Evolutionary conservation across 2,888 invertebrate genomes (phyloP), one percentile per base, ranked within the genome.

Genomic region (Aphodius sticticus): DNA sequence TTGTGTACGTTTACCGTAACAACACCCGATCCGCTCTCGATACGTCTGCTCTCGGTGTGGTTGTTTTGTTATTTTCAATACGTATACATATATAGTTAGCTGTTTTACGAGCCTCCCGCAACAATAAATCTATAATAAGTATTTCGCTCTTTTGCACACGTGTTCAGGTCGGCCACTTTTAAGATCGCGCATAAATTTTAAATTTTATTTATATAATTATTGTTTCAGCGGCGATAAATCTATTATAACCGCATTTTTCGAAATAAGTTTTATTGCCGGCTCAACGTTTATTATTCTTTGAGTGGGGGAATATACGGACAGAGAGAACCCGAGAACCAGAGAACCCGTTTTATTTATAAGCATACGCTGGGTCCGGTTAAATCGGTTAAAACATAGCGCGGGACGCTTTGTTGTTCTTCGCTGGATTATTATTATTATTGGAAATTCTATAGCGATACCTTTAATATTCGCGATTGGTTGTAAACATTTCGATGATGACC

Each of bases 101-200:
- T 79, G 80, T 81, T 85, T 85, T 85, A 85, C 82, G 84, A 84
- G 69, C 84, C 82, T 83, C 81, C 83, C 82, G 84, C 84, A 83
- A 84, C 84, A 85, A 84, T 85, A 85, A 85, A 85, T 85, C 85
- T 83, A 82, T 85, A 84, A 85, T 84, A 85, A 84, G 84, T 84
- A 84, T 85, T 84, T 82, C 82, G 83, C 82, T 79, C 83, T 82
- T 84, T 84, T 53, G 83, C 84, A 84, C 85, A 85, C 85, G 84
- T 84, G 85, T 84, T 84, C 81, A 80, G 76, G 76, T 79, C 76
- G 69, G 74, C 53, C 53, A 78, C 70, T 79, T 79, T 81, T 77
- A 77, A 77, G 78, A 70, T 69, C 74, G 78, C 69, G 15, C 78
- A 78, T 81, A 81, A 81, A 81, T 79, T 78, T 77, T 38, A 75